Evolutionary conservation across 2,888 invertebrate species (phyloP).

Genomic region (Brachyptera risi): DNA sequence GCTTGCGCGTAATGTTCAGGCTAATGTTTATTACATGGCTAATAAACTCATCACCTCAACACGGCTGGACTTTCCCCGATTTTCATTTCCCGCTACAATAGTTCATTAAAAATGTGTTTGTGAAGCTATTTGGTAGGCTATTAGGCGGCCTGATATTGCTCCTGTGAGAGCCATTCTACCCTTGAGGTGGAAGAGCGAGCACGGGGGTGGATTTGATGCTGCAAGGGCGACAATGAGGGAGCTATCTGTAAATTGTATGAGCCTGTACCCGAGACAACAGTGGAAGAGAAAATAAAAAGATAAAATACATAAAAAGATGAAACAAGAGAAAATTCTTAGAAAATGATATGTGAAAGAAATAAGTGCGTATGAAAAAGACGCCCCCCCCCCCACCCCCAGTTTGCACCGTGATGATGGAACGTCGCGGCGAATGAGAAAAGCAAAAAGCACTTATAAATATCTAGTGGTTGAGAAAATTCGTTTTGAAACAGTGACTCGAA

Average conservation of each 20-base stretch:
- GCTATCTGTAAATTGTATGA: slow-evolving; percentile 18
- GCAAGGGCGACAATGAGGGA: slow-evolving; percentile 15
- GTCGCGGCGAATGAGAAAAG: slow-evolving; percentile 24
- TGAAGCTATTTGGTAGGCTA: slow-evolving; percentile 65
- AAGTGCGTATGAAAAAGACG: slow-evolving; percentile 8
- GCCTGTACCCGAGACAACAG: slow-evolving; percentile 3
- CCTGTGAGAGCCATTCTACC: slow-evolving; percentile 48
- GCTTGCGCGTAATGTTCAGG: background rate
- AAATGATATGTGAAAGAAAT: slow-evolving; percentile 17
- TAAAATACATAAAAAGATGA: slow-evolving; percentile 16
- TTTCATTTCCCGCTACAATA: slow-evolving; percentile 53
- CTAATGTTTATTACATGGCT: slow-evolving; percentile 13
- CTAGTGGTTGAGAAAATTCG: too few relatives aligned
- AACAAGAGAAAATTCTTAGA: too few relatives aligned
- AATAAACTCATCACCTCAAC: slow-evolving; percentile 14
- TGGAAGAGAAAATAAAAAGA: slow-evolving; percentile 33
- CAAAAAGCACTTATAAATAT: slow-evolving; percentile 31
- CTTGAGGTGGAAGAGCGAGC: slow-evolving; percentile 15
- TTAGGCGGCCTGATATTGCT: slow-evolving; percentile 57
- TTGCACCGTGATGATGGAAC: slow-evolving; percentile 2
- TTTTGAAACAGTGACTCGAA: too few relatives aligned
- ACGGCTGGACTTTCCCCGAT: slow-evolving; percentile 41
- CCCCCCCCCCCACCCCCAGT: too few relatives aligned
- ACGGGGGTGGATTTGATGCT: slow-evolving; percentile 16
- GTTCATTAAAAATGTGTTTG: slow-evolving; percentile 74